Conservation (phyloP, 1,140 invertebrate species). For the Heliconius melpomene region DNA sequence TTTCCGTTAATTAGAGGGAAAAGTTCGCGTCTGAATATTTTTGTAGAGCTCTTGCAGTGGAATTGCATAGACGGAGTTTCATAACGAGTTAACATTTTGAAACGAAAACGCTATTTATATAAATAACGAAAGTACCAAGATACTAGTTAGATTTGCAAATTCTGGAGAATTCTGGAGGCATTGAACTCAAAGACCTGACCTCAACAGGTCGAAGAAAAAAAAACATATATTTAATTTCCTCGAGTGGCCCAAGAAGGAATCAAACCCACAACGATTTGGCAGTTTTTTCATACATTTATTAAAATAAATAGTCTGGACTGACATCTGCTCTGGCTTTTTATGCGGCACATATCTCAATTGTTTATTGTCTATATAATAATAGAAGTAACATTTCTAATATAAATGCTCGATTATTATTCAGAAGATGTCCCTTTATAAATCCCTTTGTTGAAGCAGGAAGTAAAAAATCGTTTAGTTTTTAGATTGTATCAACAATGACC, state of each 20-base stretch:
- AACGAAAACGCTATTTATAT: not conserved
- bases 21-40: not conserved
- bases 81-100: not conserved
- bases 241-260: too few species aligned
- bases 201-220: too few species aligned
- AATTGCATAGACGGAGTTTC: not conserved
- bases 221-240: too few species aligned
- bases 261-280: too few species aligned
- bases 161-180: too few species aligned
- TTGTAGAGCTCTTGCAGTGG: slow-evolving; percentile 4
- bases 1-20: slow-evolving; percentile 3
- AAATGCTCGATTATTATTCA: slow-evolving; percentile 33
- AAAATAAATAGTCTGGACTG: slow-evolving; percentile 3
- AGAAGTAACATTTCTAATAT: slow-evolving; percentile 41
- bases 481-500: slow-evolving; percentile 35
- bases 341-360: slow-evolving; percentile 40
- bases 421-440: slow-evolving; percentile 26
- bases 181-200: too few species aligned
- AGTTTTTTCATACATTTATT: too few species aligned
- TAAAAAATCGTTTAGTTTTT: slow-evolving; percentile 38
- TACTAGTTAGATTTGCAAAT: not conserved
- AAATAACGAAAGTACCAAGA: not conserved
- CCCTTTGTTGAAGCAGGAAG: slow-evolving; percentile 38
- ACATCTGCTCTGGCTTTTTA: slow-evolving; percentile 9
- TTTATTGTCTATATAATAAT: slow-evolving; percentile 56